These are phyloP conservation scores for Drosophila atroscutellata DNA, from an alignment of 2,888 invertebrate species.

Conservation along the genomic window DNA sequence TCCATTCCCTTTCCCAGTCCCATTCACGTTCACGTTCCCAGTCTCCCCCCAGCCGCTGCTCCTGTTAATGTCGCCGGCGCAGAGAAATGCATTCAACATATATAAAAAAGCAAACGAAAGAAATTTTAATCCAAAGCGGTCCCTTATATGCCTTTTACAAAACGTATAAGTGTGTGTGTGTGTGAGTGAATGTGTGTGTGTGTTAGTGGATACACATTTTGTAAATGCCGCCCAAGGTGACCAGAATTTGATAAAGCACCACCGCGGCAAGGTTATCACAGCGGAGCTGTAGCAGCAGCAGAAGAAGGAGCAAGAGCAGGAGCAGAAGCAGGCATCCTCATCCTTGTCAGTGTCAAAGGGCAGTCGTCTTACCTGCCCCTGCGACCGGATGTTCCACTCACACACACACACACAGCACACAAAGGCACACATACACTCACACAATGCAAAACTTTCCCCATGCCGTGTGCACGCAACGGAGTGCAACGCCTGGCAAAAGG, in stretches of 20 bases:
- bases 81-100: constrained; percentile 72
- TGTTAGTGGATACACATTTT: constrained; percentile 69
- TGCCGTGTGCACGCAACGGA: constrained; percentile 1
- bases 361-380: constrained; percentile 45
- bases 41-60: constrained; percentile 3
- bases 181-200: constrained; percentile 22
- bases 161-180: constrained; percentile 4
- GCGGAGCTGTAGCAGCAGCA: constrained; percentile 12
- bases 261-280: constrained; percentile 71
- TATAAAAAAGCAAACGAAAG: constrained; percentile 57
- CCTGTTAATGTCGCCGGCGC: constrained; percentile 38
- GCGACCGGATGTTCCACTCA: constrained; percentile 56
- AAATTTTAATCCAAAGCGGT: constrained; percentile 77
- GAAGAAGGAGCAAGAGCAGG: neutral
- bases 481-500: constrained; percentile 40
- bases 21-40: constrained; percentile 8
- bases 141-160: constrained; percentile 53
- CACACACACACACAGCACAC: constrained; percentile 14
- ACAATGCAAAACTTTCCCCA: constrained; percentile 52
- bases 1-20: neutral
- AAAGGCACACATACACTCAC: neutral
- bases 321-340: constrained; percentile 15
- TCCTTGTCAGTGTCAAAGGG: constrained; percentile 50
- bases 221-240: constrained; percentile 77
- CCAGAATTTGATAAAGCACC: constrained; percentile 76